Percentiles rank a stretch among this genome's conserved stretches.
Conservation (phyloP, 2,797 vertebrate genomes). For the Pelobates cultripes region DNA sequence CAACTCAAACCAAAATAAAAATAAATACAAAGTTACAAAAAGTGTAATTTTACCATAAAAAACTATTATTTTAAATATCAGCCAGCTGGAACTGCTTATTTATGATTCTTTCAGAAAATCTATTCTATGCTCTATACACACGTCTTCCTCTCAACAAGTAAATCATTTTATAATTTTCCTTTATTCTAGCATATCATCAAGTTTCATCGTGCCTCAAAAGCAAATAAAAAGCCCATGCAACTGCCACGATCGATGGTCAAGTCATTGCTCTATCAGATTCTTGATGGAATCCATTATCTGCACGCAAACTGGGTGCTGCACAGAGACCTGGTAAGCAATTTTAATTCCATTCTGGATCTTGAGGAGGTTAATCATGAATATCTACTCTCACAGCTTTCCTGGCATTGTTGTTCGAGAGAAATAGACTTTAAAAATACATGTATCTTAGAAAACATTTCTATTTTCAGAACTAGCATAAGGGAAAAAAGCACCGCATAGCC, state of each 20-base stretch:
- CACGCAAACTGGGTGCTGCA: constrained; percentile 85
- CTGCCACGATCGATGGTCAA: constrained; percentile 84
- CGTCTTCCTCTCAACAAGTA: too few relatives aligned
- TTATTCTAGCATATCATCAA: constrained; percentile 83
- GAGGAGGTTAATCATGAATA: constrained; percentile 44
- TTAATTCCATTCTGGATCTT: neutral
- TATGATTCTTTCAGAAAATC: too few relatives aligned
- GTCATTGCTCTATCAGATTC: constrained; percentile 83
- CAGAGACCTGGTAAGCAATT: constrained; percentile 76
- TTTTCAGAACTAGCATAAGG: constrained; percentile 58
- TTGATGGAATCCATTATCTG: constrained; percentile 84
- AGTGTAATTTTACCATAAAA: too few relatives aligned
- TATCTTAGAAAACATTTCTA: constrained; percentile 59
- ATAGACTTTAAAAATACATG: neutral
- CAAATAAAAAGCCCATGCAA: constrained; percentile 86
- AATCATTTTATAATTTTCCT: constrained; percentile 41
- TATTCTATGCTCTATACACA: too few relatives aligned
- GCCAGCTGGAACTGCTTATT: too few relatives aligned
- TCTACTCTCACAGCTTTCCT: constrained; percentile 60
- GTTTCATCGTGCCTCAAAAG: constrained; percentile 85
- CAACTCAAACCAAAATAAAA: too few relatives aligned
- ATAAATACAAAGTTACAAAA: too few relatives aligned
- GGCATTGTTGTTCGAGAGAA: constrained; percentile 60
- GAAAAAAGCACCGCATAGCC: neutral
- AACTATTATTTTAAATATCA: too few relatives aligned